Evolutionary conservation across 2,888 invertebrate species (phyloP).

Genomic region (Eristalis tenax): DNA sequence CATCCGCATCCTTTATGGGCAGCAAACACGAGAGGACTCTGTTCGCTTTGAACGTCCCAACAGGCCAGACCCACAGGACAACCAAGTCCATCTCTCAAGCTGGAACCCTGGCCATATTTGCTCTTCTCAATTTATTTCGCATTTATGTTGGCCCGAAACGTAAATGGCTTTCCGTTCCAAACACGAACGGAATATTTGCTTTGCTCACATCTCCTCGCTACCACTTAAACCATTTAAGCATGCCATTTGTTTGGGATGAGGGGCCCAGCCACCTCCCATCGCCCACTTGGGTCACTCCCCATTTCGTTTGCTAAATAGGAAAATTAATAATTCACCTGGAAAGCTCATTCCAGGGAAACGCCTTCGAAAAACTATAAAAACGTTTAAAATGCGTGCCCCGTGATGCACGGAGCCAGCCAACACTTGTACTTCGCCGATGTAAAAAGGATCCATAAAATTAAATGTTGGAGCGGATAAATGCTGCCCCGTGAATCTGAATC

Average conservation of each 20-base stretch:
- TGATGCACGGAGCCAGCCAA: neutral
- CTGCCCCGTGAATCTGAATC: conserved; percentile 43
- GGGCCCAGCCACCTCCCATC: neutral
- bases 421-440: conserved; percentile 41
- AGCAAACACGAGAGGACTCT: neutral
- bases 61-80: too few species aligned
- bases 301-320: conserved; percentile 55
- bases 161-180: neutral
- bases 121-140: conserved; percentile 15
- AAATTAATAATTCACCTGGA: conserved; percentile 59
- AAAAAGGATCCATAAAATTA: conserved; percentile 50
- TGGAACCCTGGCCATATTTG: neutral
- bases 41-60: neutral
- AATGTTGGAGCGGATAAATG: conserved; percentile 49
- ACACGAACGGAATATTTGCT: conserved; percentile 19
- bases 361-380: conserved; percentile 29
- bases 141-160: conserved; percentile 14
- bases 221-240: neutral
- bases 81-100: neutral
- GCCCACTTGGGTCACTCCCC: neutral
- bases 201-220: conserved; percentile 2
- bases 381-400: conserved; percentile 56
- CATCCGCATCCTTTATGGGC: neutral
- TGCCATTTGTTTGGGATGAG: neutral
- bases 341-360: neutral